These are phyloP conservation scores for Spongilla lacustris DNA, from an alignment of 37 sponge, comb jelly and placozoan genomes.

Conservation along the genomic window DNA sequence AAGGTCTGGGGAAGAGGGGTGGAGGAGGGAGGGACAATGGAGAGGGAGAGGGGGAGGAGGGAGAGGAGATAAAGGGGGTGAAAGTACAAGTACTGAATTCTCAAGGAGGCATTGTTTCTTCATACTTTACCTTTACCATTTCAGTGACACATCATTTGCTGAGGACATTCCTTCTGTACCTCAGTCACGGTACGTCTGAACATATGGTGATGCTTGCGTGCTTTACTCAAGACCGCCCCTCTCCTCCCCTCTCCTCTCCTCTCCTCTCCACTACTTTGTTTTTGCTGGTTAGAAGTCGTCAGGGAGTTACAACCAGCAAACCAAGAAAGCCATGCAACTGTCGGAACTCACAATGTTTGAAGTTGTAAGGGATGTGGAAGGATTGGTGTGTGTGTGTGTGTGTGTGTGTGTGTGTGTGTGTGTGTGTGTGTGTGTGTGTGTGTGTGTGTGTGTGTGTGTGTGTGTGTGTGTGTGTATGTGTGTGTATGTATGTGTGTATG, in stretches of 20 bases:
- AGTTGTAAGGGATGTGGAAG: conserved; percentile 73
- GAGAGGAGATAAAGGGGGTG: not conserved
- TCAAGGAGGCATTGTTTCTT: not conserved
- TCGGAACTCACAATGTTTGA: conserved; percentile 92
- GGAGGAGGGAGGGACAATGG: not conserved
- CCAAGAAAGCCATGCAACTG: conserved; percentile 97
- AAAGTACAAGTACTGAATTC: not conserved
- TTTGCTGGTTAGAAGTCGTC: not conserved
- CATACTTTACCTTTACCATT: not conserved
- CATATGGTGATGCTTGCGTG: too few species aligned
- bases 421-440: not conserved
- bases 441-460: too few species aligned
- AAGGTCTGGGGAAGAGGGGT: too few species aligned
- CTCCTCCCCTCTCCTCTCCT: too few species aligned
- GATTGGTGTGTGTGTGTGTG: not conserved
- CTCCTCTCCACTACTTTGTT: conserved; percentile 19
- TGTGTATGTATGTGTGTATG: too few species aligned
- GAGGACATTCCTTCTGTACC: not conserved
- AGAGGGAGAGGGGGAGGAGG: not conserved
- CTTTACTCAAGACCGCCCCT: too few species aligned
- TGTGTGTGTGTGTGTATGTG: not conserved
- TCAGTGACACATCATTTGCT: not conserved
- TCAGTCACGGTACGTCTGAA: not conserved
- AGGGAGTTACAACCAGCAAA: conserved; percentile 53
- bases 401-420: not conserved